These are phyloP conservation scores for Nemopilema nomurai DNA, from an alignment of 30 jellyfish, hydroid and myxozoan genomes.

Conservation along the genomic window DNA sequence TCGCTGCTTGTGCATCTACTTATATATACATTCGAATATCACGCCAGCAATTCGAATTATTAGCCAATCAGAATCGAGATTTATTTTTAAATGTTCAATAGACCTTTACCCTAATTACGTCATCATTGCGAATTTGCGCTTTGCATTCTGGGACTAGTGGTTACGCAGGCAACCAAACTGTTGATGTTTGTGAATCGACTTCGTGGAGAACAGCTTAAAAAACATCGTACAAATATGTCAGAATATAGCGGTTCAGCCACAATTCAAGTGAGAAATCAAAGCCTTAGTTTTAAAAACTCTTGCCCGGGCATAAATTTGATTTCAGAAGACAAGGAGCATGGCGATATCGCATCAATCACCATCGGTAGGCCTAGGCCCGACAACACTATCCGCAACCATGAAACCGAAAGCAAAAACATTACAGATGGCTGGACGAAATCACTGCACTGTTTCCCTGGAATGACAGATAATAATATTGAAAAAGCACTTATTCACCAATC, in stretches of 20 bases:
- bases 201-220: background rate
- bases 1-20: too few species aligned
- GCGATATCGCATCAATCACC: background rate
- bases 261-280: slow-evolving; percentile 1
- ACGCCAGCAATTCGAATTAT: too few species aligned
- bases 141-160: background rate
- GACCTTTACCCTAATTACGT: background rate
- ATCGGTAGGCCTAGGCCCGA: background rate
- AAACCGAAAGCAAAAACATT: background rate
- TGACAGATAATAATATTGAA: background rate
- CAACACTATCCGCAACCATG: background rate
- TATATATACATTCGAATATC: too few species aligned
- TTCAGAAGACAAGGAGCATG: background rate
- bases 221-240: background rate
- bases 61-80: too few species aligned
- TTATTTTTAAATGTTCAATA: too few species aligned
- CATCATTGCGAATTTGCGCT: background rate
- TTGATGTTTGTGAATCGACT: background rate
- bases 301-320: slow-evolving; percentile 6
- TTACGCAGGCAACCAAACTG: background rate
- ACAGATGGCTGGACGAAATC: slow-evolving; percentile 5
- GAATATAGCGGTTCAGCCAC: background rate
- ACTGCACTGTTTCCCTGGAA: slow-evolving; percentile 3
- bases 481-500: slow-evolving; percentile 14
- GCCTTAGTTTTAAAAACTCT: slow-evolving; percentile 22